These are phyloP conservation scores for Trochalopteron elliotii DNA, from an alignment of 2,113 vertebrate species.

Conservation along the genomic window DNA sequence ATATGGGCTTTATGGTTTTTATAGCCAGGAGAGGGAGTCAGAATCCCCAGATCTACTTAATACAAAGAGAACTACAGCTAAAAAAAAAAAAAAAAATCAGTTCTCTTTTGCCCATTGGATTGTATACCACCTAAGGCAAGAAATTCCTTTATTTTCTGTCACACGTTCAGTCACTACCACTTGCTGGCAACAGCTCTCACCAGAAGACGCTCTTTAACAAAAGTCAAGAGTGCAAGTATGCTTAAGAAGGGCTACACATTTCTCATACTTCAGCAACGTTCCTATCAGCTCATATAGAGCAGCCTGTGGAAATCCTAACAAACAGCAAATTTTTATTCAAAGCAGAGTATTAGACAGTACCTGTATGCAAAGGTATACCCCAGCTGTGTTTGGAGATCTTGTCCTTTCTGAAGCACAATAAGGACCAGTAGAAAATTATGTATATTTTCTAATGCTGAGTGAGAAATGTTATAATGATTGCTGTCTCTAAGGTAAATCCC, in stretches of 20 bases:
- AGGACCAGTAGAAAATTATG: not conserved
- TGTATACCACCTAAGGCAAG: not conserved
- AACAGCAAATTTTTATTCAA: not conserved
- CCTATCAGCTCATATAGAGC: not conserved
- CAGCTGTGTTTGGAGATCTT: not conserved
- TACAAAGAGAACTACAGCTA: not conserved
- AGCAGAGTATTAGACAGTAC: not conserved
- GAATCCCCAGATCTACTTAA: not conserved
- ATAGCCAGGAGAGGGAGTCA: not conserved
- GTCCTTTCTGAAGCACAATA: not conserved
- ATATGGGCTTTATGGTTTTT: not conserved
- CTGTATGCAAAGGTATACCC: not conserved
- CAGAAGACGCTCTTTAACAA: not conserved
- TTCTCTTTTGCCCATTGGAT: not conserved
- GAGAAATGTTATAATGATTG: not conserved
- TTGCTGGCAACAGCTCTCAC: not conserved
- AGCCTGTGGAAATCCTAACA: not conserved
- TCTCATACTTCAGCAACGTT: not conserved
- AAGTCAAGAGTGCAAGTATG: not conserved
- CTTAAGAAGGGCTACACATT: not conserved
- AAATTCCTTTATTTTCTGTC: not conserved
- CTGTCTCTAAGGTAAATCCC: not conserved
- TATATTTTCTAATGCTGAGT: not conserved
- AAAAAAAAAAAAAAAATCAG: not conserved
- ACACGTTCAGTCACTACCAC: not conserved